Evolutionary conservation across 2,888 invertebrate genomes (phyloP).

Genomic region (Bruchidius siliquastri): DNA sequence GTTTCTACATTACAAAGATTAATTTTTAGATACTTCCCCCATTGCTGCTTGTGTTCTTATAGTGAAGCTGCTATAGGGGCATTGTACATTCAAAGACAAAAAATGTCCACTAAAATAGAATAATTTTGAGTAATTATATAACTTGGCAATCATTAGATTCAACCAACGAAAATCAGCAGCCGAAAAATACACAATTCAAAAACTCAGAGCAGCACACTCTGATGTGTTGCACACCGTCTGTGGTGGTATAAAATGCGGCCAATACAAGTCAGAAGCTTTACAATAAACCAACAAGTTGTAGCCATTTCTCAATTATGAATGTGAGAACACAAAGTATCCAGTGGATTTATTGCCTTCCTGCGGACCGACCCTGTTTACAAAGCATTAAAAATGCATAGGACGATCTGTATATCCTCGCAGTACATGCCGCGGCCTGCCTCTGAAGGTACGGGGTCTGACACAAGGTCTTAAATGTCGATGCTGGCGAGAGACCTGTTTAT

Average conservation of each 20-base stretch:
- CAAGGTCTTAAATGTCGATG: neutral
- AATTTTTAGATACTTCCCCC: no score
- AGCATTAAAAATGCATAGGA: slow-evolving; percentile 13
- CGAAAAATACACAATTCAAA: no score
- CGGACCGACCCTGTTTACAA: slow-evolving; percentile 27
- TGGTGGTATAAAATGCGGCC: slow-evolving; percentile 21
- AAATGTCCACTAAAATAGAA: no score
- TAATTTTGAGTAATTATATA: no score
- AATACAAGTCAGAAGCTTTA: slow-evolving; percentile 34
- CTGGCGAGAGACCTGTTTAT: neutral
- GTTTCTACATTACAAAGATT: no score
- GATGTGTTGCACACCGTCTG: neutral
- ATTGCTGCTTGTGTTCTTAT: no score
- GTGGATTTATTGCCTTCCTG: slow-evolving; percentile 26
- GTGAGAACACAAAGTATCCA: slow-evolving; percentile 38
- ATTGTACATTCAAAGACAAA: no score
- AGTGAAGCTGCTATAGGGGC: no score
- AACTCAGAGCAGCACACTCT: no score
- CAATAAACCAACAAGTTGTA: slow-evolving; percentile 44
- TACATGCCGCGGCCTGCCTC: neutral
- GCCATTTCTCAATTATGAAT: slow-evolving; percentile 44
- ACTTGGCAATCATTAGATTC: no score
- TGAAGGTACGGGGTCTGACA: neutral
- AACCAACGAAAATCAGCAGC: no score
- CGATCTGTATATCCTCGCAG: neutral